Evolutionary conservation across 2,797 vertebrate genomes (phyloP).

Genomic region (Micromesistius poutassou): DNA sequence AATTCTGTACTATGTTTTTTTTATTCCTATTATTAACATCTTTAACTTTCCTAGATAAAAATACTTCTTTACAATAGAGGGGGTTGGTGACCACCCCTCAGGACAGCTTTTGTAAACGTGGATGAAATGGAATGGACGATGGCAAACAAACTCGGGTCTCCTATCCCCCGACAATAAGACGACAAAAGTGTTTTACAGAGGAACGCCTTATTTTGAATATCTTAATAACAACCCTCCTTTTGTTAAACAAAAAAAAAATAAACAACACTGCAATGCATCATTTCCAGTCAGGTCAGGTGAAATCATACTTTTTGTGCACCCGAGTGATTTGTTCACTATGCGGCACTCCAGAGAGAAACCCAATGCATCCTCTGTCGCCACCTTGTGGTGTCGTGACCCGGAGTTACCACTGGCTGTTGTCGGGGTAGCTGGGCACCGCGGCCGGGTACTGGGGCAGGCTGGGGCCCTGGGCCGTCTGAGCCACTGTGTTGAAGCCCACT

Average conservation of each 20-base stretch:
- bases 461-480: constrained; percentile 71
- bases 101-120: constrained; percentile 47
- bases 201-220: neutral
- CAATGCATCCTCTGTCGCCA: constrained; percentile 47
- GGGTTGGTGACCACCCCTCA: neutral
- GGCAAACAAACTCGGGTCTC: constrained; percentile 4
- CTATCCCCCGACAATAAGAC: constrained; percentile 5
- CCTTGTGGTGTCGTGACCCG: constrained; percentile 37
- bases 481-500: constrained; percentile 80
- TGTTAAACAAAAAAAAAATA: constrained; percentile 20
- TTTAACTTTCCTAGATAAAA: neutral
- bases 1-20: neutral
- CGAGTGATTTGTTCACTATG: constrained; percentile 10
- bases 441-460: constrained; percentile 89
- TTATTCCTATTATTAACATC: neutral
- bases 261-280: constrained; percentile 15
- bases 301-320: constrained; percentile 8
- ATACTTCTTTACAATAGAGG: neutral
- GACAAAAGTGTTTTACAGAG: constrained; percentile 16
- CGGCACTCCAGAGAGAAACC: constrained; percentile 19
- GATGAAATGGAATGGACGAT: constrained; percentile 47
- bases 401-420: constrained; percentile 80
- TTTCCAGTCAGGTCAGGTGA: constrained; percentile 20
- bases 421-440: constrained; percentile 84
- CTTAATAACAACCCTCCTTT: constrained; percentile 1